Percentiles rank a stretch among this genome's conserved stretches.
Conservation (phyloP, 2,113 vertebrate species). For the Felis chaus region DNA sequence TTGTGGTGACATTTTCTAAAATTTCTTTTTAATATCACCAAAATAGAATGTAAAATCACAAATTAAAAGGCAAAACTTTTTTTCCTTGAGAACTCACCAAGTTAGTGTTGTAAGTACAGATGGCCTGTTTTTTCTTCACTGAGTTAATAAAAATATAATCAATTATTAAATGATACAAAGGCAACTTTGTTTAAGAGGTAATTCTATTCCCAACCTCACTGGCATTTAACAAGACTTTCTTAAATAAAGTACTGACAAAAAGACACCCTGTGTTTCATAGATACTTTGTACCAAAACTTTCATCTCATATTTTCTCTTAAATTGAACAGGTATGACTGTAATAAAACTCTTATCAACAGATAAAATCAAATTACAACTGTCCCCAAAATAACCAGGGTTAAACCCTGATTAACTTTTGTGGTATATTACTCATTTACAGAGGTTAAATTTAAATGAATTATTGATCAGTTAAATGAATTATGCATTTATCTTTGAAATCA, state of each 20-base stretch:
- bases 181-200: not conserved
- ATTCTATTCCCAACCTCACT: not conserved
- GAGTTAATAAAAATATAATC: not conserved
- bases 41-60: not conserved
- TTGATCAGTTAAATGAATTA: not conserved
- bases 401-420: not conserved
- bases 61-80: not conserved
- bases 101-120: not conserved
- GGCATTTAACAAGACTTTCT: not conserved
- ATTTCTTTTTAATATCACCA: not conserved
- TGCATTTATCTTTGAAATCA: conserved; percentile 3
- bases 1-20: not conserved
- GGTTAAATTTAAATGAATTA: not conserved
- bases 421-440: not conserved
- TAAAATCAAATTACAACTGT: not conserved
- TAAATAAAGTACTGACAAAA: not conserved
- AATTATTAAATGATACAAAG: not conserved
- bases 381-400: not conserved
- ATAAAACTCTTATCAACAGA: not conserved
- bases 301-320: not conserved
- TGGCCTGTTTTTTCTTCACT: not conserved
- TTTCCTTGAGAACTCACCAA: not conserved
- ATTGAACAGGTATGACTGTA: not conserved
- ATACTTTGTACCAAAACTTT: not conserved
- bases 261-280: not conserved